Conservation (phyloP, 2,888 invertebrate species). For the Sylvicola cinctus region DNA sequence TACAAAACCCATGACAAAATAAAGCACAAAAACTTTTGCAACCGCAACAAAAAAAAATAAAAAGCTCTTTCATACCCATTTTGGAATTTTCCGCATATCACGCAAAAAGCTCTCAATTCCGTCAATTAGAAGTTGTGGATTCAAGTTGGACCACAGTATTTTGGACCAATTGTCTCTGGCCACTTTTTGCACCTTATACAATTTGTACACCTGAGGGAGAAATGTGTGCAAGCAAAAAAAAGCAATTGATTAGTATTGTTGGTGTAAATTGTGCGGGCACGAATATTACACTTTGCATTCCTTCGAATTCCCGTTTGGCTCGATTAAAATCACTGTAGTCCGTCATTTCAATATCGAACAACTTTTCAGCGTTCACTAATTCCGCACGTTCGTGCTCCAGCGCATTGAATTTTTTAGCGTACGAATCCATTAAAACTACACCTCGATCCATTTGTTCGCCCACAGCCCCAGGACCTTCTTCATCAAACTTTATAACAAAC, state of each 20-base stretch:
- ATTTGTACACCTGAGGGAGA: slow-evolving; percentile 38
- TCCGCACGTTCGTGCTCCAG: slow-evolving; percentile 40
- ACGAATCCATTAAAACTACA: slow-evolving; percentile 38
- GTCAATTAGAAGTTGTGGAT: slow-evolving; percentile 64
- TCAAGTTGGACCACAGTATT: slow-evolving; percentile 71
- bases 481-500: slow-evolving; percentile 53
- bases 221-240: not conserved
- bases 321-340: slow-evolving; percentile 58
- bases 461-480: slow-evolving; percentile 60
- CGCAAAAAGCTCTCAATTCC: slow-evolving; percentile 72
- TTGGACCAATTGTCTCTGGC: slow-evolving; percentile 66
- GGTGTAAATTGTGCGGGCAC: too few relatives aligned
- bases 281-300: slow-evolving; percentile 35
- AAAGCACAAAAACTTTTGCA: not conserved
- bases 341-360: slow-evolving; percentile 71
- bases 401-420: slow-evolving; percentile 34
- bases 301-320: slow-evolving; percentile 37
- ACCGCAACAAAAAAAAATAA: not conserved
- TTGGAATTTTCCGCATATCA: slow-evolving; percentile 55
- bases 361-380: slow-evolving; percentile 49
- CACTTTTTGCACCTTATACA: slow-evolving; percentile 57
- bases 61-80: slow-evolving; percentile 28
- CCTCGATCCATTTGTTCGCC: slow-evolving; percentile 60
- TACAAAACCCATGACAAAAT: too few relatives aligned
- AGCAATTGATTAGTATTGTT: not conserved